Base-by-base conservation (phyloP, 2,113 vertebrate species). In the Zootoca vivipara region DNA sequence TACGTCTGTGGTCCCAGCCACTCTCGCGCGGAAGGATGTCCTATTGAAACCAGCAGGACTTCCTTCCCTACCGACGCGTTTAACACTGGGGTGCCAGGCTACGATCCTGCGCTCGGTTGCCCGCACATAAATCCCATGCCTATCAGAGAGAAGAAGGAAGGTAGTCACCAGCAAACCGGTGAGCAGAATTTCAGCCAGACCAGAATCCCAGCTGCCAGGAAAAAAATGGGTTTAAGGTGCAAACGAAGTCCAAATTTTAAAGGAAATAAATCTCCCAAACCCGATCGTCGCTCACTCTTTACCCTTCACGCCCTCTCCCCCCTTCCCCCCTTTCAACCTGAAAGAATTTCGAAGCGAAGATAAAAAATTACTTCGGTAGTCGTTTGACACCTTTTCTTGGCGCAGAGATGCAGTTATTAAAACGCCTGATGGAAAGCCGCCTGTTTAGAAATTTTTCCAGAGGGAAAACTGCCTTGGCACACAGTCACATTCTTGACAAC, bases 341-440 rank as follows among this genome's bases (percentile, higher is more conserved):
- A 91, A 93, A 86, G 89, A 90, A 92, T 94, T 95, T 95, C 90
- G 89, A 88, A 90, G 91, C 86, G 91, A 95, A 93, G 89, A 94
- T 90, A 91, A 90, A 52, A 58, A 95, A 96, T 92, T 87, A 92
- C 90, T 67, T 82, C 78, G 77, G 79, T 88, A 90, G 89, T 89
- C 87, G 93, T 94, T 96, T 94, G 94, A 95, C 94, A 95, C 93
- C 93, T 95, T 52, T 91, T 91, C 89, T 94, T 95, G 96, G 96
- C 94, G 35, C 40, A 92, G 33, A 69, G 83, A 81, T 1, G 3
- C 72, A 69, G 87, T 89, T 92, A 75, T 91, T 92, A 92, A 95
- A 89, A 90, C 88, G 93, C 91, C 79, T 92, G 91, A 86, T 91
- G 94, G 92, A 92, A 94, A 93, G 89, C 90, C 91, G 93, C 92